Conservation (phyloP, 2,888 invertebrate species). For the Tetrapedia diversipes region DNA sequence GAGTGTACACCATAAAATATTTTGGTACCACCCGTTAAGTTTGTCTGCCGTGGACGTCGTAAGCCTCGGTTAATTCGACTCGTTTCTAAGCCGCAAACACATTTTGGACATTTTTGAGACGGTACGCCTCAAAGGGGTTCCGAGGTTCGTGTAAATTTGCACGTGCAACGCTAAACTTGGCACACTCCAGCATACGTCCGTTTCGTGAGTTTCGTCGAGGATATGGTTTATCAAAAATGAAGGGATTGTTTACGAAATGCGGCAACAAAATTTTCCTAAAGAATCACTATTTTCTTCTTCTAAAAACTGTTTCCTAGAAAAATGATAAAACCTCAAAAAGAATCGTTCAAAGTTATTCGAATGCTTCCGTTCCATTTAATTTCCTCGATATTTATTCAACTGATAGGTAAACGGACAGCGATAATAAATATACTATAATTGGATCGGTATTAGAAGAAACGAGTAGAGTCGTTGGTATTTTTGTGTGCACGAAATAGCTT, state of each 20-base stretch:
- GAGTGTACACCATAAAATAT: conserved; percentile 67
- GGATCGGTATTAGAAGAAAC: neutral
- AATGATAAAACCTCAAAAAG: neutral
- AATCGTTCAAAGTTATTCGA: neutral
- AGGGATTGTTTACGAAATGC: neutral
- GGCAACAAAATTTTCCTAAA: neutral
- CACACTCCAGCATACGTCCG: no score
- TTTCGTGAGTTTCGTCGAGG: neutral
- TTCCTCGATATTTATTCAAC: neutral
- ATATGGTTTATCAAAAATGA: neutral
- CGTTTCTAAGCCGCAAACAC: conserved; percentile 26
- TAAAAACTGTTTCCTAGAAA: no score
- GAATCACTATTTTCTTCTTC: neutral
- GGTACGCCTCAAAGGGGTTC: conserved; percentile 29
- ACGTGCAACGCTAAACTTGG: conserved; percentile 11
- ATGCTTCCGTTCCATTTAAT: no score
- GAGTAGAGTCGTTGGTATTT: neutral
- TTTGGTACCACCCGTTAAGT: conserved; percentile 55
- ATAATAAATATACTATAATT: neutral
- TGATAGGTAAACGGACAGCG: neutral
- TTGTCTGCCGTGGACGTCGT: conserved; percentile 54
- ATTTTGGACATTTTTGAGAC: conserved; percentile 43
- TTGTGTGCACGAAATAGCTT: neutral
- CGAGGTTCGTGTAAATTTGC: conserved; percentile 20
- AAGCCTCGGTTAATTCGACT: conserved; percentile 42